Conservation (phyloP, 2,888 invertebrate species). For the Pyralis farinalis region DNA sequence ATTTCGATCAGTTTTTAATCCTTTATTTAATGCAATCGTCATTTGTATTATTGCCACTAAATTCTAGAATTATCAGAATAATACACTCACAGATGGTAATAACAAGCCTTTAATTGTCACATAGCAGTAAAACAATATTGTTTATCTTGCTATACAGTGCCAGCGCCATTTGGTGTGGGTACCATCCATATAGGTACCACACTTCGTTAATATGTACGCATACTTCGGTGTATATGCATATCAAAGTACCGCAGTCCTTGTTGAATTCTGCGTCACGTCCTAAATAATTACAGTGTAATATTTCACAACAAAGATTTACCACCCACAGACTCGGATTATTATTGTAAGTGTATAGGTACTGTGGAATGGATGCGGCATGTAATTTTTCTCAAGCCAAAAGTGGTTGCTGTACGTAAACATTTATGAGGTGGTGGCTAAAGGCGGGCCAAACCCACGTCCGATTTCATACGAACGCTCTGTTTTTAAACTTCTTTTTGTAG, state of each 20-base stretch:
- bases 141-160: constrained; percentile 25
- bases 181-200: too few relatives aligned
- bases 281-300: constrained; percentile 44
- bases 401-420: too few relatives aligned
- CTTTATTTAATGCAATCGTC: too few relatives aligned
- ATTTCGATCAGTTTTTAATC: too few relatives aligned
- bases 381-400: constrained; percentile 5
- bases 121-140: constrained; percentile 28
- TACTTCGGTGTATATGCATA: neutral
- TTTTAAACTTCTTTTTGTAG: too few relatives aligned
- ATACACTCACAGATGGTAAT: constrained; percentile 23
- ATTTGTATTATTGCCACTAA: constrained; percentile 2
- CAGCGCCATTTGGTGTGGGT: too few relatives aligned
- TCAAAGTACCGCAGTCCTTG: constrained; percentile 26
- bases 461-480: too few relatives aligned
- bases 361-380: constrained; percentile 17
- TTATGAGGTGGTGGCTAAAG: too few relatives aligned
- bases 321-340: constrained; percentile 35
- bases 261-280: constrained; percentile 41
- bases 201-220: neutral
- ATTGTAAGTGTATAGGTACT: constrained; percentile 23
- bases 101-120: constrained; percentile 31
- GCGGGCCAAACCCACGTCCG: too few relatives aligned
- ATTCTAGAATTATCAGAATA: constrained; percentile 8
- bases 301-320: constrained; percentile 45